Conservation (phyloP, 2,888 invertebrate genomes). For the Pedicia rivosa region DNA sequence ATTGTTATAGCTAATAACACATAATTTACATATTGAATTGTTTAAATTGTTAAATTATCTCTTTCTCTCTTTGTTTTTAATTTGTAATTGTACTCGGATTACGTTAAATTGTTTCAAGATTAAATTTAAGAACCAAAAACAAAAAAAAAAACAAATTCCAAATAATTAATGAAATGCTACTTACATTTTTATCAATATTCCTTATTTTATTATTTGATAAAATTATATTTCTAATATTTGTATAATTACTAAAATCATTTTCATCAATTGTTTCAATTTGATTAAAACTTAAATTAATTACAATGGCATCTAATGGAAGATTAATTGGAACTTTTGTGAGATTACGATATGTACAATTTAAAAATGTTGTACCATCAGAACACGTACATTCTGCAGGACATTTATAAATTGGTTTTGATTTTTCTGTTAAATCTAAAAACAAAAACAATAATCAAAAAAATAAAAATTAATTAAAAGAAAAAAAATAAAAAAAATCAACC, state of each 20-base stretch:
- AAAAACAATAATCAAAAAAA: not conserved
- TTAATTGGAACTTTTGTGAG: constrained; percentile 34
- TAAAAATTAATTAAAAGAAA: not conserved
- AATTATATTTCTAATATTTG: constrained; percentile 23
- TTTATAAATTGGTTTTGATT: constrained; percentile 10
- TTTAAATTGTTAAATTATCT: no score
- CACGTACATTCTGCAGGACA: constrained; percentile 26
- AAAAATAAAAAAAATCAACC: not conserved
- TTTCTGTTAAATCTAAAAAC: not conserved
- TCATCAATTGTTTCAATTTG: constrained; percentile 20
- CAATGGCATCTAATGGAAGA: constrained; percentile 22
- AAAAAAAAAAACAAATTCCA: not conserved
- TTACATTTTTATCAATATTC: constrained; percentile 22
- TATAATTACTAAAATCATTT: constrained; percentile 21
- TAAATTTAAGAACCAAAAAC: no score
- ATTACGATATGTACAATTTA: constrained; percentile 34
- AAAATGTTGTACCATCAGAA: constrained; percentile 21
- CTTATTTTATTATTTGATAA: constrained; percentile 22
- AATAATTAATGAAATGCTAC: not conserved
- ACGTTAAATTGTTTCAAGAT: no score
- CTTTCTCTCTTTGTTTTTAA: no score
- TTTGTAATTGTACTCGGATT: no score
- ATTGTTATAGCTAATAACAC: no score
- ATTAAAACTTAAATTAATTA: constrained; percentile 27
- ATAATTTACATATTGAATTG: no score